These are phyloP conservation scores for Mastigias papua DNA, from an alignment of 30 jellyfish, hydroid and myxozoan genomes.

Conservation along the genomic window DNA sequence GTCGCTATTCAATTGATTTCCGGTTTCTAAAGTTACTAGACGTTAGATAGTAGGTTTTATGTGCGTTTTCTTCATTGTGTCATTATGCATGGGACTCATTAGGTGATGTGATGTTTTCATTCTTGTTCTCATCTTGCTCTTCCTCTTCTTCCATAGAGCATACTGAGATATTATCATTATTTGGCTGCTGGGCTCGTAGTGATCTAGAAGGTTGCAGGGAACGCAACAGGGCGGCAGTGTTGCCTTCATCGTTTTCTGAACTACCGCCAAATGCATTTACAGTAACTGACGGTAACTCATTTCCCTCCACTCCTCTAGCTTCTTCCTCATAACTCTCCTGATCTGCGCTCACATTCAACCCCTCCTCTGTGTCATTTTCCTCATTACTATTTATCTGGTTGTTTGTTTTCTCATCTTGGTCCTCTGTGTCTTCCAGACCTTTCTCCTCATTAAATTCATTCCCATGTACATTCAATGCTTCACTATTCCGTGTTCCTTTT, in stretches of 20 bases:
- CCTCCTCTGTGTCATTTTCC: conserved; percentile 12
- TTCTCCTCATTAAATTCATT: too few species aligned
- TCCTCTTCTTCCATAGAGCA: conserved; percentile 71
- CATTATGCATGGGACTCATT: conserved; percentile 38
- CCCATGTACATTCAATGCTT: too few species aligned
- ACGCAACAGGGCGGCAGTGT: background rate
- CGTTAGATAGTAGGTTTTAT: too few species aligned
- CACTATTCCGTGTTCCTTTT: too few species aligned
- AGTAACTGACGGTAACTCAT: conserved; percentile 34
- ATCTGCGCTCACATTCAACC: too few species aligned
- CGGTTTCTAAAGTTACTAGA: too few species aligned
- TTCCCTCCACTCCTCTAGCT: conserved; percentile 2
- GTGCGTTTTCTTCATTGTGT: background rate
- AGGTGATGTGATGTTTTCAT: conserved; percentile 2
- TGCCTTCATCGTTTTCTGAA: conserved; percentile 11
- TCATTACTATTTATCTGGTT: background rate
- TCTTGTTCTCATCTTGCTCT: conserved; percentile 27
- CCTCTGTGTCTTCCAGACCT: too few species aligned
- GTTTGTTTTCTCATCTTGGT: background rate
- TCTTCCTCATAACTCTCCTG: too few species aligned
- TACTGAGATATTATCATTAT: conserved; percentile 53
- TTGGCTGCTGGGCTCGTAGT: background rate
- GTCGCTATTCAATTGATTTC: too few species aligned
- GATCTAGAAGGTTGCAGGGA: conserved; percentile 26
- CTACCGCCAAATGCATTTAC: conserved; percentile 72